Evolutionary conservation across 2,797 vertebrate species (phyloP), one percentile per base, ranked within the genome.

Genomic region (Cyclura pinguis): DNA sequence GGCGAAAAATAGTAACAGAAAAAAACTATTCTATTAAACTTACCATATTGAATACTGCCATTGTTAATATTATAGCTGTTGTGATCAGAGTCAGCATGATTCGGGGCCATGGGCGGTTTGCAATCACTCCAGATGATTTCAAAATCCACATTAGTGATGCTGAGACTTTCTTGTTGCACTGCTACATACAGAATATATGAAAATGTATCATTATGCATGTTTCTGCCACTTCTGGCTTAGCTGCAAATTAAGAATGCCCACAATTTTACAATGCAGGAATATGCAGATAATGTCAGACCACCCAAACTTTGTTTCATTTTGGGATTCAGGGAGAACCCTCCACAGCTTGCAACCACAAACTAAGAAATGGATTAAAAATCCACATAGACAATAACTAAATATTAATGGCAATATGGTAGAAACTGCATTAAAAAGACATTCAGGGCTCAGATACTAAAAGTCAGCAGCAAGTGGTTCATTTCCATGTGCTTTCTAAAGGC

Each of bases 41-140:
- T 97, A 99, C 99, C 99, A 99, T 99, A 93, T 99, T 99, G 97
- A 99, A 99, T 90, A 99, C 97, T 0, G 99, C 98, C 99, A 99
- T 99, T 92, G 97, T 98, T 89, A 99, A 95, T 83, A 99, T 98
- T 94, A 99, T 98, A 94, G 98, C 97, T 0, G 98, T 99, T 90
- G 98, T 99, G 92, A 97, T 97, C 96, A 99, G 95, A 10, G 99
- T 99, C 96, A 99, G 98, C 73, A 97, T 98, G 95, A 99, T 97
- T 89, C 99, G 97, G 6, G 99, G 98, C 98, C 98, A 99, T 90
- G 99, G 98, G 86, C 98, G 98, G 93, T 98, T 98, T 92, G 98
- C 98, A 88, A 99, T 98, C 93, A 99, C 98, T 96, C 98, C 97
- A 14, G 99, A 98, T 29, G 98, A 99, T 94, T 98, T 98, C 88